A percentile compares a stretch with the other conserved stretches of the same genome.
phyloP scores from a whole-genome alignment of 2,797 vertebrate species.

The Taeniopygia guttata region DNA sequence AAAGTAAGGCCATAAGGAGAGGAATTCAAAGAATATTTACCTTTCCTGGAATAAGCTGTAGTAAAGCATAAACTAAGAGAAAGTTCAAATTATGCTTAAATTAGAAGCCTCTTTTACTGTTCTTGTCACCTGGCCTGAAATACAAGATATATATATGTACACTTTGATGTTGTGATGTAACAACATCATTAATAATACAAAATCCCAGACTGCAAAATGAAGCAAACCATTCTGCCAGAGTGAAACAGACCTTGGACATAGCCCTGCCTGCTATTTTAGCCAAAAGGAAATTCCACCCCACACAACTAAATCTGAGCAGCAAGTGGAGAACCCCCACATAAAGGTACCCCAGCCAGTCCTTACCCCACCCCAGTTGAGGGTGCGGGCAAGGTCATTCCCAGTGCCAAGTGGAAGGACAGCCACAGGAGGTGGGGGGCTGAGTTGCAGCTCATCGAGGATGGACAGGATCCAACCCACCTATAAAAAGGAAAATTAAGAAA shows the following conservation, averaged over 20 bases:
- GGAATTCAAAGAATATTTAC: not conserved
- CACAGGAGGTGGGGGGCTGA: slow-evolving; percentile 94
- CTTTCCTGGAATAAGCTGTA: not conserved
- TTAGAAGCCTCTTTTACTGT: not conserved
- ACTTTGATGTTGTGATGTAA: not conserved
- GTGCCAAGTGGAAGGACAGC: slow-evolving; percentile 97
- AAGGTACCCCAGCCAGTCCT: slow-evolving; percentile 60
- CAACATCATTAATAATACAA: not conserved
- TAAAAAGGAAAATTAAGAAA: slow-evolving; percentile 2
- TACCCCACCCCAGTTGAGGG: slow-evolving; percentile 99
- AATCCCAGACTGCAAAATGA: not conserved
- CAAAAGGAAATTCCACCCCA: not conserved
- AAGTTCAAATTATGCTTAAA: not conserved
- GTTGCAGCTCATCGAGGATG: slow-evolving; percentile 91
- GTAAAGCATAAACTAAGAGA: not conserved
- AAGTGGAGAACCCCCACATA: fast-evolving
- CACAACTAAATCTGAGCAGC: not conserved
- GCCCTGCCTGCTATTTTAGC: not conserved
- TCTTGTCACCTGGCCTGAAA: not conserved
- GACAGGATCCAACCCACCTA: slow-evolving; percentile 99
- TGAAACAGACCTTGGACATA: not conserved
- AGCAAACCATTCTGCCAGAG: not conserved
- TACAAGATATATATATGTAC: not conserved
- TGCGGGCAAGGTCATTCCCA: slow-evolving; percentile 97
- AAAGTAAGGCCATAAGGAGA: not conserved